A percentile compares a stretch with the other conserved stretches of the same genome.
Evolutionary conservation across 2,113 vertebrate species (phyloP).

Genomic region (Odocoileus virginianus): DNA sequence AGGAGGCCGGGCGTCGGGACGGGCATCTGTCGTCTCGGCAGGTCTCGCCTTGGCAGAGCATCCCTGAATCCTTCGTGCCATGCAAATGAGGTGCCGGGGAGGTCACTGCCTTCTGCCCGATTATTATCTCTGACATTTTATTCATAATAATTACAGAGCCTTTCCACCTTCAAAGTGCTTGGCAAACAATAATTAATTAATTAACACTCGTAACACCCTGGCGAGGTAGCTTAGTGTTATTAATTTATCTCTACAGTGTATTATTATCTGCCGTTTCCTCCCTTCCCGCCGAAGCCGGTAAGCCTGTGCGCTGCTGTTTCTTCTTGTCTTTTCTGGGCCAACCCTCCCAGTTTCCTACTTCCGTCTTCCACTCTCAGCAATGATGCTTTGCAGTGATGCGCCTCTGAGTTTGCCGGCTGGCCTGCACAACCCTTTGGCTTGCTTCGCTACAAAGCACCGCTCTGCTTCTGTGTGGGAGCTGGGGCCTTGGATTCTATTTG

Average conservation of each 20-base stretch:
- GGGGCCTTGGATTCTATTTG: too few species aligned
- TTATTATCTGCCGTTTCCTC: conserved; percentile 50
- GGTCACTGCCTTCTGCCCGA: conserved; percentile 64
- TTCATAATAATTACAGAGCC: conserved; percentile 75
- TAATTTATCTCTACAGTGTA: conserved; percentile 69
- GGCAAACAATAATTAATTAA: conserved; percentile 79
- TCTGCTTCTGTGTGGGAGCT: neutral
- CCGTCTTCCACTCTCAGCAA: neutral
- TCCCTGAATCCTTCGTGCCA: conserved; percentile 24
- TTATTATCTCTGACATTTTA: conserved; percentile 76
- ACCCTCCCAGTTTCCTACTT: neutral
- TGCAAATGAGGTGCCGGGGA: conserved; percentile 68
- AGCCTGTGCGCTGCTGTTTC: neutral
- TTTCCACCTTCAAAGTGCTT: conserved; percentile 77
- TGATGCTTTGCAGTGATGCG: neutral
- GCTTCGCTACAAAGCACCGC: neutral
- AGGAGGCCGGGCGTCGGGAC: neutral
- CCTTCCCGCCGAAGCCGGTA: neutral
- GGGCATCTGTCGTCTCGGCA: conserved; percentile 4
- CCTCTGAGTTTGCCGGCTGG: neutral
- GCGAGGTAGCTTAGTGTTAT: conserved; percentile 69
- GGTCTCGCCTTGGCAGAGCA: conserved; percentile 29
- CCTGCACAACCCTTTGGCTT: neutral
- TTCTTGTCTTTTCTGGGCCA: neutral
- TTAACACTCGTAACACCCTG: conserved; percentile 73